Evolutionary conservation across 2,888 invertebrate genomes (phyloP).

Genomic region (Parnassius smintheus): DNA sequence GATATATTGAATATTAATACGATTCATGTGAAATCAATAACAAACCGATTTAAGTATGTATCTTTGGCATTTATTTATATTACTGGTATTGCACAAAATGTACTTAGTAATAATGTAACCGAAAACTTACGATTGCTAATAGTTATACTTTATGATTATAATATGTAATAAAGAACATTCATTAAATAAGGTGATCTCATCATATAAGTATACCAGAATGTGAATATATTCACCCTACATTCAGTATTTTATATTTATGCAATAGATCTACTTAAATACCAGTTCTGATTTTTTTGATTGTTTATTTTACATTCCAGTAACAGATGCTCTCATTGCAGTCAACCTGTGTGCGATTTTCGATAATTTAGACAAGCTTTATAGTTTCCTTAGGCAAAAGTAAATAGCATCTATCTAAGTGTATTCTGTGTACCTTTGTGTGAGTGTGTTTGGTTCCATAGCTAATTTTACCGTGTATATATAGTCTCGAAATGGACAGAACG

Average conservation of each 20-base stretch:
- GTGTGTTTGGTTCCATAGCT: constrained; percentile 59
- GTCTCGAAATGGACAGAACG: constrained; percentile 51
- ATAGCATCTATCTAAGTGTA: constrained; percentile 61
- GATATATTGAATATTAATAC: constrained; percentile 48
- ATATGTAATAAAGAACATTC: constrained; percentile 55
- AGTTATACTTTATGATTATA: constrained; percentile 40
- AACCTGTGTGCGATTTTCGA: constrained; percentile 56
- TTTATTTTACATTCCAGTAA: constrained; percentile 70
- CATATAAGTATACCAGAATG: constrained; percentile 56
- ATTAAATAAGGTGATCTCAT: constrained; percentile 72
- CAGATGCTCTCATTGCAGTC: constrained; percentile 52
- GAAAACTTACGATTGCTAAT: constrained; percentile 49
- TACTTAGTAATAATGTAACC: constrained; percentile 69
- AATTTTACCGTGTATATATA: constrained; percentile 63
- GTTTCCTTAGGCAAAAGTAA: constrained; percentile 65
- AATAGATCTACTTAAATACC: constrained; percentile 43
- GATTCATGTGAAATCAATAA: constrained; percentile 52
- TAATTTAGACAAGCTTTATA: constrained; percentile 66
- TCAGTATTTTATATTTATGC: constrained; percentile 56
- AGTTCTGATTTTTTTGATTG: constrained; percentile 51
- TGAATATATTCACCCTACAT: constrained; percentile 41
- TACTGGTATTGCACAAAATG: constrained; percentile 75
- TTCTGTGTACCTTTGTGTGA: constrained; percentile 53
- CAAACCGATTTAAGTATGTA: constrained; percentile 51
- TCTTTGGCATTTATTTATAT: constrained; percentile 70